Percentiles rank a stretch among this genome's conserved stretches.
Evolutionary conservation across 2,888 invertebrate genomes (phyloP).

Genomic region (Noctua fimbriata): DNA sequence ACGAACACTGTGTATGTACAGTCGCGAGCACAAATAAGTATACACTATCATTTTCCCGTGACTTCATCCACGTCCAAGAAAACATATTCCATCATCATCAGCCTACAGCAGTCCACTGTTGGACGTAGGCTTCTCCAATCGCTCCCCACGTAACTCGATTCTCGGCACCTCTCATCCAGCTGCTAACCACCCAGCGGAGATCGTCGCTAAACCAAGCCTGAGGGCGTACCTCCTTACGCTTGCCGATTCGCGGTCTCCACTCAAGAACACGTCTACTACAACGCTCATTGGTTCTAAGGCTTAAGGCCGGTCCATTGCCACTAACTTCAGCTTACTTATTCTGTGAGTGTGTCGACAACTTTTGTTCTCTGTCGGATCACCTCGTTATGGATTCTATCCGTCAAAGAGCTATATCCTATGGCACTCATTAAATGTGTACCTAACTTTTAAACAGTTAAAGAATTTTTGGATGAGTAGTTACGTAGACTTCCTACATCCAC

Average conservation of each 20-base stretch:
- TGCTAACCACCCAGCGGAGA: neutral
- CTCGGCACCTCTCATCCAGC: neutral
- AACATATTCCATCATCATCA: neutral
- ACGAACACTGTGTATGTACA: neutral
- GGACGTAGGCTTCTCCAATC: neutral
- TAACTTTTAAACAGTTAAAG: neutral
- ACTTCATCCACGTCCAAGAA: neutral
- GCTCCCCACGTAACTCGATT: neutral
- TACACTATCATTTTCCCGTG: neutral
- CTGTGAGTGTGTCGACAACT: neutral
- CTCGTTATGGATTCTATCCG: neutral
- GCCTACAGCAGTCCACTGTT: neutral
- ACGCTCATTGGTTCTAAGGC: neutral
- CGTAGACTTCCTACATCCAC: neutral
- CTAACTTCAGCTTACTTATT: neutral
- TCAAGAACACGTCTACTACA: neutral
- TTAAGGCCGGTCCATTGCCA: neutral
- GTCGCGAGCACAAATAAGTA: neutral
- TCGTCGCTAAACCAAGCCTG: neutral
- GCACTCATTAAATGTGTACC: neutral
- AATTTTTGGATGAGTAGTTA: neutral
- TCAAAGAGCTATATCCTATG: neutral
- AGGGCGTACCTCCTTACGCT: neutral
- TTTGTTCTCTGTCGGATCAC: too few relatives aligned
- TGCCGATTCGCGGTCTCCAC: neutral